These are phyloP conservation scores for Hemistola chrysoprasaria DNA, from an alignment of 2,888 invertebrate genomes.

Conservation along the genomic window DNA sequence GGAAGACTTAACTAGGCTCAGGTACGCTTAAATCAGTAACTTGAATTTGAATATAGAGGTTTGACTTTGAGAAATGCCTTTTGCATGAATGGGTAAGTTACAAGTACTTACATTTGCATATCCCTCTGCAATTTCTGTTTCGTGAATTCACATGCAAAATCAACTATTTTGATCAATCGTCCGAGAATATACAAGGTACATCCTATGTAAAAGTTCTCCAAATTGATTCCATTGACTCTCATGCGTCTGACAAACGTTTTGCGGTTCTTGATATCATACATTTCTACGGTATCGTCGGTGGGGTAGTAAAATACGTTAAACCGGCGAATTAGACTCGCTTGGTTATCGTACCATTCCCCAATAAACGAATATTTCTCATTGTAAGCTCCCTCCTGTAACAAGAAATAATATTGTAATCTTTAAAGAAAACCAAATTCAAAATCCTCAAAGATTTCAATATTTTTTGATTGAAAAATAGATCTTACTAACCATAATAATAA, in stretches of 20 bases:
- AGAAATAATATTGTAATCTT: no score
- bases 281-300: conserved; percentile 89
- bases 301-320: conserved; percentile 91
- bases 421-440: no score
- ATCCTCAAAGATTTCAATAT: no score
- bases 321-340: conserved; percentile 87
- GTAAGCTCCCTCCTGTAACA: conserved; percentile 72
- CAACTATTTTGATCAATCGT: conserved; percentile 86
- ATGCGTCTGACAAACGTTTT: conserved; percentile 86
- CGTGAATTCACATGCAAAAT: conserved; percentile 87
- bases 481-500: no score
- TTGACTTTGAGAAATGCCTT: no score
- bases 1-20: no score
- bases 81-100: no score
- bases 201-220: conserved; percentile 88
- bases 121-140: conserved; percentile 83
- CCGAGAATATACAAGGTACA: conserved; percentile 88
- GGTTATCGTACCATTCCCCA: conserved; percentile 94
- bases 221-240: conserved; percentile 84
- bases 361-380: conserved; percentile 83
- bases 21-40: no score
- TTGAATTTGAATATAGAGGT: no score
- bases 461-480: no score
- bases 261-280: conserved; percentile 86
- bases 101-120: conserved; percentile 83